Evolutionary conservation across 1,140 invertebrate species (phyloP).

Genomic region (Phthorimaea operculella): DNA sequence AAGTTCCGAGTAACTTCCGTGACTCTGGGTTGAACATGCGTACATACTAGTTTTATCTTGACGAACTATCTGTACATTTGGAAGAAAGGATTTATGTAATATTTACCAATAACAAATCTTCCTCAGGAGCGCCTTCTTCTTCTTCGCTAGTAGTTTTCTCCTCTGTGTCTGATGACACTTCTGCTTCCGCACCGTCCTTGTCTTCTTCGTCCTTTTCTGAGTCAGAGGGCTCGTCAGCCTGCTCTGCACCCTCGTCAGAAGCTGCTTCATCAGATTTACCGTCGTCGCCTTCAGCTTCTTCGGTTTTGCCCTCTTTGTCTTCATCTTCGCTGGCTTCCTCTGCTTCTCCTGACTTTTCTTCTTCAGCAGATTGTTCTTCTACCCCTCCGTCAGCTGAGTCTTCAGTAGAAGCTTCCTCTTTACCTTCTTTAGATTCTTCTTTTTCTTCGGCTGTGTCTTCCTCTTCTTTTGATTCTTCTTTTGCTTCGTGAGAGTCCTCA

Average conservation of each 20-base stretch:
- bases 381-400: slow-evolving; percentile 23
- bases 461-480: slow-evolving; percentile 37
- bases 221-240: slow-evolving; percentile 16
- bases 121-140: slow-evolving; percentile 67
- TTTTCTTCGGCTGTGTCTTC: slow-evolving; percentile 25
- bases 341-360: slow-evolving; percentile 14
- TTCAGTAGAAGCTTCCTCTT: slow-evolving; percentile 26
- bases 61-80: too few relatives aligned
- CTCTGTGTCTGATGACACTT: slow-evolving; percentile 19
- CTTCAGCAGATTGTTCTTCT: slow-evolving; percentile 25
- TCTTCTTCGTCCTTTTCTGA: slow-evolving; percentile 25
- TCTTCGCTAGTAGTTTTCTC: slow-evolving; percentile 28
- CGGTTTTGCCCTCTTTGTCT: slow-evolving; percentile 18
- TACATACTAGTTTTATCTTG: too few relatives aligned
- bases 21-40: too few relatives aligned
- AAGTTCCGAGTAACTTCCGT: too few relatives aligned
- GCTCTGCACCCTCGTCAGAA: slow-evolving; percentile 23
- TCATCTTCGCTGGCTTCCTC: slow-evolving; percentile 17
- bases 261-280: slow-evolving; percentile 18
- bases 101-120: slow-evolving; percentile 70
- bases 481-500: slow-evolving; percentile 44
- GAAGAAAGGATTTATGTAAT: neutral
- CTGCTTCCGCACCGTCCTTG: slow-evolving; percentile 21
- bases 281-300: slow-evolving; percentile 20
- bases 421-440: slow-evolving; percentile 17